Conservation (phyloP, 2,113 vertebrate genomes). For the Myrmecobius fasciatus region DNA sequence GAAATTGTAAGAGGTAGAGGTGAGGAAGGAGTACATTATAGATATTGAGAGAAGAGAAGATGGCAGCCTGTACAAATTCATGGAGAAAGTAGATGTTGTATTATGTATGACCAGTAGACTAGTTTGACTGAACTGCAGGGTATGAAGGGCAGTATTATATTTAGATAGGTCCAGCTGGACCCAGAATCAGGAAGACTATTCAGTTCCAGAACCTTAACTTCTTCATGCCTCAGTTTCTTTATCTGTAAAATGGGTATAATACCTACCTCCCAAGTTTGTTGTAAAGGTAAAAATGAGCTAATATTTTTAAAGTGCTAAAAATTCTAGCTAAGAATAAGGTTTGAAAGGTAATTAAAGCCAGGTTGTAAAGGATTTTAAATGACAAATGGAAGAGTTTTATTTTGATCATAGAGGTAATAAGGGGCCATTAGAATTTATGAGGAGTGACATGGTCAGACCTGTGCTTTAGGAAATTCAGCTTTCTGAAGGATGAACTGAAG, state of each 20-base stretch:
- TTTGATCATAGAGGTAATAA: background rate
- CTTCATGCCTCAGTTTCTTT: background rate
- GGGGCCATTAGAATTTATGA: background rate
- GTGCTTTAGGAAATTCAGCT: background rate
- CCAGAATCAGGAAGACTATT: no score
- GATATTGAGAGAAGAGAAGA: no score
- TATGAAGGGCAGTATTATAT: no score
- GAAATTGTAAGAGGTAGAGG: no score
- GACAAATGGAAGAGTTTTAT: background rate
- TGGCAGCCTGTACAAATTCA: no score
- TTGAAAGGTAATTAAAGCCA: background rate
- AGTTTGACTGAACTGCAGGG: no score
- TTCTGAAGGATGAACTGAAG: background rate
- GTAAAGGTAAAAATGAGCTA: background rate
- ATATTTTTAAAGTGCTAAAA: background rate
- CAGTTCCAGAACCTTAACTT: no score
- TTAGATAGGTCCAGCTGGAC: no score
- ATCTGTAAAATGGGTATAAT: background rate
- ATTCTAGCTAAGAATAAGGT: background rate
- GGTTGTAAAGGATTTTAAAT: background rate
- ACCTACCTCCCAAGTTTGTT: background rate
- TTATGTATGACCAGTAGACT: no score
- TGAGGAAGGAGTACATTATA: no score
- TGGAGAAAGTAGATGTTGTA: no score
- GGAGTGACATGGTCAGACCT: background rate